phyloP scores from a whole-genome alignment of 53 echinoderm and acorn worm genomes.

The Temnopleurus reevesii region DNA sequence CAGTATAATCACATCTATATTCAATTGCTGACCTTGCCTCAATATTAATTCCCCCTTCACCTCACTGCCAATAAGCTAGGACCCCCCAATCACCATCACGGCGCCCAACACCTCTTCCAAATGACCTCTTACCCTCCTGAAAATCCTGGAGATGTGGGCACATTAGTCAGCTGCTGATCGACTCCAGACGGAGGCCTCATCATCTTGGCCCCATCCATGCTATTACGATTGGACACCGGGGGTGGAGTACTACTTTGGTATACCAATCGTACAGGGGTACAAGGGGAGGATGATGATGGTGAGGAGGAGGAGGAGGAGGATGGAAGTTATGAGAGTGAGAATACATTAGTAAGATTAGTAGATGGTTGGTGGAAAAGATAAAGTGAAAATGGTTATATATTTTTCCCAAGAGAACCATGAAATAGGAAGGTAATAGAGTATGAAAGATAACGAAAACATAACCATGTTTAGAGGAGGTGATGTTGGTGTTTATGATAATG shows the following conservation, averaged over 20 bases:
- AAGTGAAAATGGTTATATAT: no score
- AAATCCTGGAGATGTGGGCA: slow-evolving; percentile 35
- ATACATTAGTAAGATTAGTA: neutral
- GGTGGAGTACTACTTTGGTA: slow-evolving; percentile 7
- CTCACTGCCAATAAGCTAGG: neutral
- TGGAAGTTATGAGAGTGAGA: neutral
- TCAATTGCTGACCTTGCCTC: neutral
- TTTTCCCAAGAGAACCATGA: no score
- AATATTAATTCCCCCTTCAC: neutral
- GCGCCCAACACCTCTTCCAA: neutral
- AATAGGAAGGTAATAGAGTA: no score
- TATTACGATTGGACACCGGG: slow-evolving; percentile 23
- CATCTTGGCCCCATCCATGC: neutral
- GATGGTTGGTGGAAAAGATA: no score
- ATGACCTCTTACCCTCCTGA: slow-evolving; percentile 21
- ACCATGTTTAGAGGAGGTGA: neutral
- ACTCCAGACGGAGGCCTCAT: slow-evolving; percentile 2
- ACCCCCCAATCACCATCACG: neutral
- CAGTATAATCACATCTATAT: neutral
- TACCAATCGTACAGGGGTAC: neutral
- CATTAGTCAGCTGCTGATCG: neutral
- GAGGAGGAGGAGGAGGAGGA: neutral
- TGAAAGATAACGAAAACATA: neutral
- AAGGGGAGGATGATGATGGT: neutral
- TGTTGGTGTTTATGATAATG: neutral